Conservation (phyloP, 2,113 vertebrate genomes). For the Neomonachus schauinslandi region DNA sequence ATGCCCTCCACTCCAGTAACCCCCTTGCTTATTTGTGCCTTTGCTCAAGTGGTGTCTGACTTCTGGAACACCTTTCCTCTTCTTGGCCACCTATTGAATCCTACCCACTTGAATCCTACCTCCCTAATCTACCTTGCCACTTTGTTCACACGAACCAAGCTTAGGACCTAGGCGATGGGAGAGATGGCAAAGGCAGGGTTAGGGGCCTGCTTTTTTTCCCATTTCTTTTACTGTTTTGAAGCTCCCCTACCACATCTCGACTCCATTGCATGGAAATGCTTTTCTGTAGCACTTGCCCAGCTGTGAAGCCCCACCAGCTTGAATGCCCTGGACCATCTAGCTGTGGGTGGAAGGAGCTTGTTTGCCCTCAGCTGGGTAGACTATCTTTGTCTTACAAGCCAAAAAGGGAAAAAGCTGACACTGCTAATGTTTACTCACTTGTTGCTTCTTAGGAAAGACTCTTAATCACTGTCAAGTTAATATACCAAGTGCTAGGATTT, state of each 20-base stretch:
- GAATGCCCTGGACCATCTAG: too few relatives aligned
- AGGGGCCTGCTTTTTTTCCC: neutral
- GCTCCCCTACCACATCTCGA: neutral
- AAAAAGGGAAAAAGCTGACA: slow-evolving; percentile 30
- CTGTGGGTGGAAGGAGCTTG: neutral
- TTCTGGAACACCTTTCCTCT: neutral
- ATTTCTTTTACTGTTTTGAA: neutral
- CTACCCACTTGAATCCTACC: neutral
- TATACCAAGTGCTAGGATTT: slow-evolving; percentile 53
- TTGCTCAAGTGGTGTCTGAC: neutral
- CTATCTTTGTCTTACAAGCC: neutral
- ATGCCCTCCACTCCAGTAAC: neutral
- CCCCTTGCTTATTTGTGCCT: neutral
- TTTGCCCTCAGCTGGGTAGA: neutral
- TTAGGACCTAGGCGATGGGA: neutral
- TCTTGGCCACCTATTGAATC: neutral
- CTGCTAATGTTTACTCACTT: neutral
- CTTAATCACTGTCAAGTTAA: slow-evolving; percentile 30
- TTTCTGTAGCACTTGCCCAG: neutral
- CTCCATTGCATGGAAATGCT: neutral
- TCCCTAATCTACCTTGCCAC: neutral
- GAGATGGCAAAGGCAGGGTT: neutral
- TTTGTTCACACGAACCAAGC: neutral
- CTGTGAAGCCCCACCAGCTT: neutral
- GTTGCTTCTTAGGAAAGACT: slow-evolving; percentile 57